Evolutionary conservation across 2,113 vertebrate genomes (phyloP).

Genomic region (Rutilus rutilus): DNA sequence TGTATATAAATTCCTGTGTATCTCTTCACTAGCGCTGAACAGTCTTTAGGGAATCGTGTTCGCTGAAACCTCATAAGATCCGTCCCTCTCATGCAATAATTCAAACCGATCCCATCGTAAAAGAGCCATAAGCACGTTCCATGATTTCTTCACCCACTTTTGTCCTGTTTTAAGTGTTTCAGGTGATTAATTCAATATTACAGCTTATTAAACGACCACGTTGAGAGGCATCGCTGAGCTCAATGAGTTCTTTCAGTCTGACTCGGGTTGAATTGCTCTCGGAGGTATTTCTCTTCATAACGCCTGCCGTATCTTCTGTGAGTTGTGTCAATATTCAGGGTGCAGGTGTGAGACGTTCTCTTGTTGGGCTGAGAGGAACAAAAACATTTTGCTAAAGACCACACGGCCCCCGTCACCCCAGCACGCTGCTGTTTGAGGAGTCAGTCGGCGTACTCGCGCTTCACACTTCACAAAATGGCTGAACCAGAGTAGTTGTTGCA

Average conservation of each 20-base stretch:
- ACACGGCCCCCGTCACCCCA: not conserved
- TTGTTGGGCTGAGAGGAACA: conserved; percentile 1
- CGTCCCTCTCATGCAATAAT: conserved; percentile 16
- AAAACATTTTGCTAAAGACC: not conserved
- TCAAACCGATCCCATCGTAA: conserved; percentile 41
- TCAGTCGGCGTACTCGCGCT: not conserved
- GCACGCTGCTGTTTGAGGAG: not conserved
- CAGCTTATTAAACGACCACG: not conserved
- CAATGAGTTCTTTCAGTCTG: not conserved
- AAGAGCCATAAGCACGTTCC: conserved; percentile 37
- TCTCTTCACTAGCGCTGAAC: not conserved
- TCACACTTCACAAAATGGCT: conserved; percentile 31
- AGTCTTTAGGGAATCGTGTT: conserved; percentile 23
- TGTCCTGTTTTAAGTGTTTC: conserved; percentile 28
- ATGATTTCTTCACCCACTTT: conserved; percentile 31
- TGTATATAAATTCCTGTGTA: conserved; percentile 6
- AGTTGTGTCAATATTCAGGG: conserved; percentile 11
- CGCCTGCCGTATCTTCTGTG: not conserved
- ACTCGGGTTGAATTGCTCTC: not conserved
- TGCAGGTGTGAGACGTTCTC: conserved; percentile 11
- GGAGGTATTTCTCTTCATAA: conserved; percentile 5
- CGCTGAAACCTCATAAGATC: conserved; percentile 16
- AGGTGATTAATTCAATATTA: conserved; percentile 48
- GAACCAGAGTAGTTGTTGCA: not conserved
- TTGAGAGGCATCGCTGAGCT: conserved; percentile 19